phyloP scores from a whole-genome alignment of 2,888 invertebrate genomes.

The Lymantria monacha region DNA sequence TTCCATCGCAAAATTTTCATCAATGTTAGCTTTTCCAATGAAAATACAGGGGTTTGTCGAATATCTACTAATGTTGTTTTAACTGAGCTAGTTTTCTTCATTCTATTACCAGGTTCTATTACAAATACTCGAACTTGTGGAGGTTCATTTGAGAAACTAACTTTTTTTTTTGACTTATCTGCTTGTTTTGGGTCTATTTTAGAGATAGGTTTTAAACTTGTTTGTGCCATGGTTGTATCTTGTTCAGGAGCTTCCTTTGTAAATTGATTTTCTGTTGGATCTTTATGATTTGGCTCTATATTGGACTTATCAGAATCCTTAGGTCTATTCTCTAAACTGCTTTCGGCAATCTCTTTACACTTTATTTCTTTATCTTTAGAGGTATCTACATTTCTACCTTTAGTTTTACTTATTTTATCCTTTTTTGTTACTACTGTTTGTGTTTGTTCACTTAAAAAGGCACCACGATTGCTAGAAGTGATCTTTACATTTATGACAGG shows the following conservation, averaged over 20 bases:
- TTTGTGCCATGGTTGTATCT: slow-evolving; percentile 19
- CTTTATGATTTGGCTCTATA: slow-evolving; percentile 22
- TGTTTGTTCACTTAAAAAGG: slow-evolving; percentile 70
- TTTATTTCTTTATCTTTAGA: slow-evolving; percentile 14
- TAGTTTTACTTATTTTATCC: slow-evolving; percentile 39
- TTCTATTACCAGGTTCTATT: slow-evolving; percentile 65
- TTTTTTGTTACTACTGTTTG: slow-evolving; percentile 46
- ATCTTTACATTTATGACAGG: slow-evolving; percentile 65
- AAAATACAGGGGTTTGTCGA: slow-evolving; percentile 54
- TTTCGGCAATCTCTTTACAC: slow-evolving; percentile 12
- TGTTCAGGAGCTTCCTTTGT: not conserved
- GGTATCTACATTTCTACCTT: slow-evolving; percentile 17
- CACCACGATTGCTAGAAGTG: slow-evolving; percentile 78
- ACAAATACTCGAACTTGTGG: slow-evolving; percentile 54
- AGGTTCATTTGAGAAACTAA: slow-evolving; percentile 53
- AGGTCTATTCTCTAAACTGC: slow-evolving; percentile 27
- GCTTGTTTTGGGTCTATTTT: slow-evolving; percentile 54
- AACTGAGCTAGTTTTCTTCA: slow-evolving; percentile 60
- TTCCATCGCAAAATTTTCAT: slow-evolving; percentile 85
- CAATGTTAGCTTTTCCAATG: slow-evolving; percentile 72
- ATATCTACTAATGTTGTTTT: slow-evolving; percentile 53
- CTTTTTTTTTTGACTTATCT: slow-evolving; percentile 53
- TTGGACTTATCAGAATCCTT: slow-evolving; percentile 14
- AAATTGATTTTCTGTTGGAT: not conserved
- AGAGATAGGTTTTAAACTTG: slow-evolving; percentile 52